phyloP scores from a whole-genome alignment of 2,113 vertebrate genomes.

The Siniperca knerii region DNA sequence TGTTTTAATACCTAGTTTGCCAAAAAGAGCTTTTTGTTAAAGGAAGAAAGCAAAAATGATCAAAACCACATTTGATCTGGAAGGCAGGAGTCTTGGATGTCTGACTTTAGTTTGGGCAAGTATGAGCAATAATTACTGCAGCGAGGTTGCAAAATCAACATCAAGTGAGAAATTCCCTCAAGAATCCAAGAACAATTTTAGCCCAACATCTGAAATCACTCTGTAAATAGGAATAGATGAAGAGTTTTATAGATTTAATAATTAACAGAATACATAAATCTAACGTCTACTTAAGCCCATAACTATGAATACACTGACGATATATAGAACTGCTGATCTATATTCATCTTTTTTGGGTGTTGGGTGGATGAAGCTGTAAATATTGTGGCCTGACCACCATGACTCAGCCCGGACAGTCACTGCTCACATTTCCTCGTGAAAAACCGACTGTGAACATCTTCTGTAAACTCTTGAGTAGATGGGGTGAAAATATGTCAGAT shows the following conservation, averaged over 20 bases:
- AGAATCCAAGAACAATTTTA: conserved; percentile 29
- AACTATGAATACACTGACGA: conserved; percentile 18
- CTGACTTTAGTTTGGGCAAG: conserved; percentile 32
- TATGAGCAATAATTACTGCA: conserved; percentile 12
- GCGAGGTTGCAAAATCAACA: conserved; percentile 26
- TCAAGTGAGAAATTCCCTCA: conserved; percentile 20
- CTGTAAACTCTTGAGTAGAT: conserved; percentile 15
- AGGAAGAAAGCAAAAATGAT: conserved; percentile 33
- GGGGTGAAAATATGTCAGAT: conserved; percentile 10
- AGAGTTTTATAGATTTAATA: conserved; percentile 6
- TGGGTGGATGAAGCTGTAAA: conserved; percentile 27
- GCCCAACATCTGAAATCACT: not conserved
- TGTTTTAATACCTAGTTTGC: conserved; percentile 20
- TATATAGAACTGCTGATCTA: conserved; percentile 37
- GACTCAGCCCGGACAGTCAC: conserved; percentile 38
- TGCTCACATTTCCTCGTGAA: conserved; percentile 40
- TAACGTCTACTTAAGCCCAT: not conserved
- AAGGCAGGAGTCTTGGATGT: conserved; percentile 31
- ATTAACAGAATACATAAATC: not conserved
- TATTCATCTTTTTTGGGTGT: conserved; percentile 27
- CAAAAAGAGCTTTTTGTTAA: conserved; percentile 13
- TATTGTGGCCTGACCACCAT: conserved; percentile 40
- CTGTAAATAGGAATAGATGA: not conserved
- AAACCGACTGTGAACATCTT: conserved; percentile 21
- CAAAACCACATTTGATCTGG: conserved; percentile 46